Evolutionary conservation across 2,113 vertebrate species (phyloP).

Genomic region (Erythrolamprus reginae): DNA sequence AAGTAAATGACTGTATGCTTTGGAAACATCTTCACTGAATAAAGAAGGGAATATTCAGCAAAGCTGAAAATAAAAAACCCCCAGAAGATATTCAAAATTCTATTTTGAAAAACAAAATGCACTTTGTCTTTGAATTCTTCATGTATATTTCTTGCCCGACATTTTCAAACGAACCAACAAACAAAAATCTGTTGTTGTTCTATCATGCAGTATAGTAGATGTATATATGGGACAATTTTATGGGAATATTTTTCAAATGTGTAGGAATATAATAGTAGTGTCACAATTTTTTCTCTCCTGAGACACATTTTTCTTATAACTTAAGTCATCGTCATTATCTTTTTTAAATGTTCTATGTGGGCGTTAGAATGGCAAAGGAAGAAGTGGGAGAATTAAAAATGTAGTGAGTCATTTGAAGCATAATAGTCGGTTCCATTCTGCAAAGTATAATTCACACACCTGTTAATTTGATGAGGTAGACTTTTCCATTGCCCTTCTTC

Average conservation of each 20-base stretch:
- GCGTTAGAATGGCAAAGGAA: neutral
- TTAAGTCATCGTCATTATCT: neutral
- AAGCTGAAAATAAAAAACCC: slow-evolving; percentile 23
- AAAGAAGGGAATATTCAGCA: slow-evolving; percentile 28
- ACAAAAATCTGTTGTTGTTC: neutral
- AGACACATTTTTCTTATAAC: neutral
- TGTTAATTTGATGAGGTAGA: slow-evolving; percentile 56
- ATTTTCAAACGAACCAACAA: slow-evolving; percentile 28
- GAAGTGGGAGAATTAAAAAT: neutral
- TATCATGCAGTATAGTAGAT: slow-evolving; percentile 4
- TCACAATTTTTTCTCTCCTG: neutral
- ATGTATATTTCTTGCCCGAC: neutral
- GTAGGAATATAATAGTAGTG: neutral
- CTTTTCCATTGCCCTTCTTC: slow-evolving; percentile 23
- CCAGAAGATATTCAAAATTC: slow-evolving; percentile 16
- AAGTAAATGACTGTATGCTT: slow-evolving; percentile 17
- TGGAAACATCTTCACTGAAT: slow-evolving; percentile 7
- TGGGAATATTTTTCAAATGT: neutral
- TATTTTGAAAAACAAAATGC: slow-evolving; percentile 6
- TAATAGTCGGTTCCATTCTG: slow-evolving; percentile 43
- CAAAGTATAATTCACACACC: slow-evolving; percentile 44
- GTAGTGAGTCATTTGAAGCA: slow-evolving; percentile 12
- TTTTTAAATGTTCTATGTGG: neutral
- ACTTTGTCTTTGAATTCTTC: neutral
- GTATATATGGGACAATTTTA: neutral